Percentiles rank a stretch among this genome's conserved stretches.
phyloP scores from a whole-genome alignment of 1,140 invertebrate species.

The Lepidurus packardi region DNA sequence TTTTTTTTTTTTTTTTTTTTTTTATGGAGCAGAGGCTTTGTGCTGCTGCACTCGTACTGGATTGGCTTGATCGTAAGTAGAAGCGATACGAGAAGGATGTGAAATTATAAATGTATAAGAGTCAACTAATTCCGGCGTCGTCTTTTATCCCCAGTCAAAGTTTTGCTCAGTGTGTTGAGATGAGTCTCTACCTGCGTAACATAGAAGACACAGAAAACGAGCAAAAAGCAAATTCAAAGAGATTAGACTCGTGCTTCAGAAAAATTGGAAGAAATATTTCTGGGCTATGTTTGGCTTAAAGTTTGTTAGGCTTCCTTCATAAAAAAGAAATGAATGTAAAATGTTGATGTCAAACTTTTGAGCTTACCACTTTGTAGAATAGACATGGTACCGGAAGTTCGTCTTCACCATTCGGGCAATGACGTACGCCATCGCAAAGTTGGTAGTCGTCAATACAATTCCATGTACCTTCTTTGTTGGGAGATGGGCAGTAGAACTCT shows the following conservation, averaged over 20 bases:
- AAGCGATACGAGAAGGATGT: neutral
- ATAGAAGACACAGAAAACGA: neutral
- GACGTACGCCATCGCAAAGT: slow-evolving; percentile 43
- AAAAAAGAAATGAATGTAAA: neutral
- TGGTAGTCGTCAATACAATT: slow-evolving; percentile 43
- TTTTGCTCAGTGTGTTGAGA: slow-evolving; percentile 25
- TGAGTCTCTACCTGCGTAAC: slow-evolving; percentile 30
- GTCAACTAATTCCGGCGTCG: slow-evolving; percentile 20
- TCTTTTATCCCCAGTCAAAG: slow-evolving; percentile 28
- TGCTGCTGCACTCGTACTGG: neutral
- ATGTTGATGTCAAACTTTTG: neutral
- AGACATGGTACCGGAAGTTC: slow-evolving; percentile 43
- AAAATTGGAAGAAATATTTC: too few species aligned
- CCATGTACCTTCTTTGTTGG: slow-evolving; percentile 33
- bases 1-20: neutral
- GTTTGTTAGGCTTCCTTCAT: too few species aligned
- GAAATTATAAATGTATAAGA: neutral
- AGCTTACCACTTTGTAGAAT: slow-evolving; percentile 43
- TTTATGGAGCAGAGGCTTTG: neutral
- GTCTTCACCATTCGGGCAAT: slow-evolving; percentile 46
- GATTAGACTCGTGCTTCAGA: neutral
- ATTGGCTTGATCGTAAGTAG: neutral
- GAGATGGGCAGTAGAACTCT: slow-evolving; percentile 39
- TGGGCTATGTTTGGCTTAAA: too few species aligned
- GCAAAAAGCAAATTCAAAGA: neutral